Conservation (phyloP, 2,797 vertebrate genomes). For the Tragopan temminckii region DNA sequence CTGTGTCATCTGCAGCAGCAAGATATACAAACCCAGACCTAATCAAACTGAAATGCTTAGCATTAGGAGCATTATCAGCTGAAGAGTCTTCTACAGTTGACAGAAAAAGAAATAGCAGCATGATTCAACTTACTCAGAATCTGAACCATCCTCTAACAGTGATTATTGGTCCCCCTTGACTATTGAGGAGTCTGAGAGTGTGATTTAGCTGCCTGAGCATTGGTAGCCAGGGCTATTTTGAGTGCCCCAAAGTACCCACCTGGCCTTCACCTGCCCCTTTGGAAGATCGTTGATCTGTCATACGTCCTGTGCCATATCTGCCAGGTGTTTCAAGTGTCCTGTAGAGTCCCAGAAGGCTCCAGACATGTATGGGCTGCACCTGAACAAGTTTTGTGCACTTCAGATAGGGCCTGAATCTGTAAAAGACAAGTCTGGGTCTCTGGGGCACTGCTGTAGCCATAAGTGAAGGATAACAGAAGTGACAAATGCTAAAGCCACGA, state of each 20-base stretch:
- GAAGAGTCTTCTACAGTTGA: slow-evolving; percentile 53
- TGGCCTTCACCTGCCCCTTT: neutral
- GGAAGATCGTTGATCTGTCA: neutral
- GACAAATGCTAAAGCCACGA: neutral
- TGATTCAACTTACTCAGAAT: slow-evolving; percentile 13
- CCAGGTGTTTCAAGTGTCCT: neutral
- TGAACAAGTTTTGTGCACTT: neutral
- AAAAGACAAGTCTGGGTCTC: rapidly evolving
- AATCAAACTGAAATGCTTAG: slow-evolving; percentile 60
- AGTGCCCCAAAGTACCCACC: neutral
- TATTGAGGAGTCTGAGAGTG: neutral
- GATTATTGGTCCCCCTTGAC: neutral
- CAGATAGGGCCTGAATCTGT: neutral
- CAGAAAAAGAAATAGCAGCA: slow-evolving; percentile 47
- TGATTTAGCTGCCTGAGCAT: neutral
- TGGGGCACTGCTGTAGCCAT: rapidly evolving
- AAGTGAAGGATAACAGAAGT: neutral
- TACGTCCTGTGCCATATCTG: neutral
- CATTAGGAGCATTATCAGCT: slow-evolving; percentile 12
- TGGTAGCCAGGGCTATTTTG: neutral
- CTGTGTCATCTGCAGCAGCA: slow-evolving; percentile 29
- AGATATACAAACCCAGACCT: slow-evolving; percentile 39
- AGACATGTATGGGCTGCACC: neutral
- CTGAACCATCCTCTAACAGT: neutral
- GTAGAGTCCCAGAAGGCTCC: neutral